Conservation (phyloP, 1,140 invertebrate genomes). For the Apocrypta bakeri region DNA sequence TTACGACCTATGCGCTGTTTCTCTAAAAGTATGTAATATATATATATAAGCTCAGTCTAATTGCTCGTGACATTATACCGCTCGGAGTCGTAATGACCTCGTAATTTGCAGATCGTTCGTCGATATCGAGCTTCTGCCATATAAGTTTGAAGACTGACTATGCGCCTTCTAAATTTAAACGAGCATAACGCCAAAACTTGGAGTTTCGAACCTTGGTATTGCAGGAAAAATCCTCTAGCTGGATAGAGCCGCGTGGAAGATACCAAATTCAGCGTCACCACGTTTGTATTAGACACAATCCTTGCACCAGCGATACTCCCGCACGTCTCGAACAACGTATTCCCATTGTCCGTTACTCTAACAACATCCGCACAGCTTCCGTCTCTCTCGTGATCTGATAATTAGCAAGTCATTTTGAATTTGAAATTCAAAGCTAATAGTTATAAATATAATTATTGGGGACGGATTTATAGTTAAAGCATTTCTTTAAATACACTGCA, state of each 20-base stretch:
- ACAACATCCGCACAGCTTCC: conserved; percentile 69
- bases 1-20: not conserved
- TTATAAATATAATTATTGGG: not conserved
- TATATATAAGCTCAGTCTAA: not conserved
- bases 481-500: too few relatives aligned
- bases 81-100: not conserved
- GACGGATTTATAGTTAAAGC: too few relatives aligned
- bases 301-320: conserved; percentile 65
- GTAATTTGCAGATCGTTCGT: not conserved
- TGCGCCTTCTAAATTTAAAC: not conserved
- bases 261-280: conserved; percentile 68
- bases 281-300: conserved; percentile 67
- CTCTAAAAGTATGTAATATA: too few relatives aligned
- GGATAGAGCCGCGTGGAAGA: conserved; percentile 63
- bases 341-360: conserved; percentile 66
- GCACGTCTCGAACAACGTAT: conserved; percentile 68
- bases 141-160: too few relatives aligned
- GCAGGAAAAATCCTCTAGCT: conserved; percentile 69
- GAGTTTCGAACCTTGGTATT: conserved; percentile 67
- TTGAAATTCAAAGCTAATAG: not conserved
- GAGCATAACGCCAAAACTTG: too few relatives aligned
- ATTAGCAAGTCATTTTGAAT: conserved; percentile 1
- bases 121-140: too few relatives aligned
- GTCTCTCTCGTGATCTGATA: conserved; percentile 62
- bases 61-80: not conserved